Evolutionary conservation across 2,797 vertebrate species (phyloP), one percentile per base, ranked within the genome.

Genomic region (Agapornis canus): DNA sequence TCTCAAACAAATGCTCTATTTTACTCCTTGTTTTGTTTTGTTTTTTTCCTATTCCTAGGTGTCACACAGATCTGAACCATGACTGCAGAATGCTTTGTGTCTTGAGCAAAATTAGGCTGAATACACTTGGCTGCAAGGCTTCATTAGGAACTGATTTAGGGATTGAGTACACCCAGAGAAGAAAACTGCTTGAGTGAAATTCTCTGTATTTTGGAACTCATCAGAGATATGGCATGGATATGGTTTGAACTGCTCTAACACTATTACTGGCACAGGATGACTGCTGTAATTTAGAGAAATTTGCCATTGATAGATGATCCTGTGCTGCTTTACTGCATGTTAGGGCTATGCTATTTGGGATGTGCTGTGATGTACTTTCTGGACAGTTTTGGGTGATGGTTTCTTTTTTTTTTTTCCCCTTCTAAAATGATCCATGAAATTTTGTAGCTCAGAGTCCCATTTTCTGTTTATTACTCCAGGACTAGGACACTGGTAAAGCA

Each of bases 361-460:
- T 37, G 10, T 20, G 23, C 31, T 31, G 7, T 43, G 7, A 82
- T 39, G 4, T 39, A 68, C 75, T 57, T 81, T 86, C 43, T 70
- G 19, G 6, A 56, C 6, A 27, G 4, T 15, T 54, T 31, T 29
- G 7, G 11, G 2, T 8, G 9, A 2, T n/a, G n/a, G 8, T 6
- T 66, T 27, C 29, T 25, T 27, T 42, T 37, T 7, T 32, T 31
- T 25, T 25, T 18, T 0, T 42, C 21, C 25, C 35, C 7, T 35
- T 35, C 35, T 69, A 45, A 49, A 77, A n/a, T 37, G 6, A 42
- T 42, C 2, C 29, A 42, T 65, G 13, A 63, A 42, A 14, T 68
- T 69, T 29, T 35, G 27, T 13, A 64, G n/a, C 20, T 3, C 13
- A 47, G 11, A 27, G 21, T 59, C 10, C 5, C 29, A 25, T 60